Percentiles rank a stretch among this genome's conserved stretches.
These are phyloP conservation scores for Noctua comes DNA, from an alignment of 2,888 invertebrate genomes.

Conservation along the genomic window DNA sequence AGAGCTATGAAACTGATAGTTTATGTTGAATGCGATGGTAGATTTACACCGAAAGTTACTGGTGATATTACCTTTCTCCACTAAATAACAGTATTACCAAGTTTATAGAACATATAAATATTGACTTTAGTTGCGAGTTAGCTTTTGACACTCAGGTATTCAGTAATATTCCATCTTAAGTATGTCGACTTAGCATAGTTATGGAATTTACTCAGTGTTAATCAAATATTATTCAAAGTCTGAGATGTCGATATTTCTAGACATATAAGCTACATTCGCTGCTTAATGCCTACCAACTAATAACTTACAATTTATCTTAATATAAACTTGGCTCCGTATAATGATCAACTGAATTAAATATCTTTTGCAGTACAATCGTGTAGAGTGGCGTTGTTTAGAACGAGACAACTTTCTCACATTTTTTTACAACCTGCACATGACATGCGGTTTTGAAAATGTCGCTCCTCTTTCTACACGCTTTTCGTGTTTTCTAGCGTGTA, in stretches of 20 bases:
- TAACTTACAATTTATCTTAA: too few relatives aligned
- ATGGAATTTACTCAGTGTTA: constrained; percentile 19
- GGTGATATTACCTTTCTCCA: not conserved
- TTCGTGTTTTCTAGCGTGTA: not conserved
- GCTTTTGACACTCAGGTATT: constrained; percentile 22
- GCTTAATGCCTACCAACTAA: too few relatives aligned
- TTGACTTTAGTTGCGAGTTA: not conserved
- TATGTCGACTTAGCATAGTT: constrained; percentile 2
- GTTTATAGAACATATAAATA: constrained; percentile 25
- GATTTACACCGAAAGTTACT: constrained; percentile 8
- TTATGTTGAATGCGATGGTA: constrained; percentile 4
- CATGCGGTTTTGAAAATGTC: not conserved
- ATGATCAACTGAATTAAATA: not conserved
- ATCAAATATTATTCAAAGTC: constrained; percentile 23
- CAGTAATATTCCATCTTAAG: constrained; percentile 9
- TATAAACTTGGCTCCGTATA: too few relatives aligned
- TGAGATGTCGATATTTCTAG: constrained; percentile 22
- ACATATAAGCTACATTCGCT: not conserved
- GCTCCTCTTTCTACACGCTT: not conserved
- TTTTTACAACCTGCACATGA: not conserved
- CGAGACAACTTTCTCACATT: not conserved
- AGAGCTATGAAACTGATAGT: constrained; percentile 17
- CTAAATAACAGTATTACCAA: constrained; percentile 14
- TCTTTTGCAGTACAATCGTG: constrained; percentile 1
- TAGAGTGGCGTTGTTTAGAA: not conserved